Base-by-base conservation (phyloP, 1,140 invertebrate genomes). In the Pseudobourletiella spinata region DNA sequence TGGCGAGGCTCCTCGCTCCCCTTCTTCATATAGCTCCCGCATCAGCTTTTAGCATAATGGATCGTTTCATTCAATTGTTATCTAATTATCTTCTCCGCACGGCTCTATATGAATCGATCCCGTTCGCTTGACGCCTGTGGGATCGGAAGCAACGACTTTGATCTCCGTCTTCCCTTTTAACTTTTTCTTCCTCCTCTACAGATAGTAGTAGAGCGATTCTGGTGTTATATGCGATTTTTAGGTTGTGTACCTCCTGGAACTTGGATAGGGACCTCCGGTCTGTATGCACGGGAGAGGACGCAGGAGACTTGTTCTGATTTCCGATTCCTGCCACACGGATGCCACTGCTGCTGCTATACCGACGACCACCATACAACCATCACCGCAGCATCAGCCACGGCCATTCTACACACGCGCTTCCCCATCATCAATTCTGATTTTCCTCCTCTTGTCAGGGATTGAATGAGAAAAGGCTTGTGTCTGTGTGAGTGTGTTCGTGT, bases 401-500 rank as follows among this genome's bases (percentile, higher is more conserved):
- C 32, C n/a, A 39, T 39, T 39, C 32, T n/a, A n/a, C 32, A 39
- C 32, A 39, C 32, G n/a, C 32, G 32, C 32, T 39, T n/a, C 44
- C 6, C 44, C 44, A 46, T 46, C 44, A 46, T 46, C 44, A 46
- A 46, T 98, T 98, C 69, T 89, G 83, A 71, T 94, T 95, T 68
- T 88, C 89, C 73, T 82, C 91, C 72, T 93, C 88, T 39, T 39
- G 32, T 11, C 8, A 39, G n/a, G n/a, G n/a, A 39, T 39, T n/a
- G n/a, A n/a, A n/a, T n/a, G n/a, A n/a, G n/a, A n/a, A n/a, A n/a
- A n/a, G n/a, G n/a, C n/a, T n/a, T n/a, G n/a, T n/a, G n/a, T n/a
- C n/a, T n/a, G n/a, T n/a, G n/a, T n/a, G n/a, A n/a, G n/a, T n/a
- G n/a, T n/a, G n/a, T n/a, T n/a, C n/a, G n/a, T n/a, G n/a, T n/a